phyloP scores from a whole-genome alignment of 2,888 invertebrate genomes.

The Noctuana brunneofusca region DNA sequence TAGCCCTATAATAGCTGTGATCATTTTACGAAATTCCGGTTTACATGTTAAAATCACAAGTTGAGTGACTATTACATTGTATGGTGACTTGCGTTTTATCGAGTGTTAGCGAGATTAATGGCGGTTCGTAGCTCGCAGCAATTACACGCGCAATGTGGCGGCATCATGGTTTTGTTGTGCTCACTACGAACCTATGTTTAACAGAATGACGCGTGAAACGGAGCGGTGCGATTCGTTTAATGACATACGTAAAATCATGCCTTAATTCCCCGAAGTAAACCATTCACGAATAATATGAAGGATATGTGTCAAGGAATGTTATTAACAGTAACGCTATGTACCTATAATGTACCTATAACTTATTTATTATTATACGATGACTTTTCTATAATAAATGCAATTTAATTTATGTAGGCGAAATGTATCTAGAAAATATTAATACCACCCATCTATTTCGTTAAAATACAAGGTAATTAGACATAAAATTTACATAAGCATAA shows the following conservation, averaged over 20 bases:
- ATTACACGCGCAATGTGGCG: constrained; percentile 80
- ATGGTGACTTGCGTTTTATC: constrained; percentile 80
- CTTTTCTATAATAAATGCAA: no score
- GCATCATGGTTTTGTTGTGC: constrained; percentile 64
- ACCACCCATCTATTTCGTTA: no score
- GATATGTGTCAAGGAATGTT: no score
- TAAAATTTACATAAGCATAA: neutral
- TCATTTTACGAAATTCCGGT: constrained; percentile 27
- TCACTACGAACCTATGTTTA: constrained; percentile 45
- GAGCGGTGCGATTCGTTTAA: constrained; percentile 32
- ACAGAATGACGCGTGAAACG: constrained; percentile 49
- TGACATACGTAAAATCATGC: constrained; percentile 22
- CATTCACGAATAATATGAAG: neutral
- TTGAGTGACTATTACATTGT: constrained; percentile 62
- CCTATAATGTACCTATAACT: no score
- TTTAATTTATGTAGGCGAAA: no score
- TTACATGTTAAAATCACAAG: constrained; percentile 44
- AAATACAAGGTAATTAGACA: no score
- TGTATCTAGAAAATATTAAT: no score
- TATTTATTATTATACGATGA: no score
- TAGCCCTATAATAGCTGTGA: constrained; percentile 19
- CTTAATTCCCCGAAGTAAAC: neutral
- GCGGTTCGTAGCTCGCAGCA: constrained; percentile 69
- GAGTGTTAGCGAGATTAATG: constrained; percentile 80
- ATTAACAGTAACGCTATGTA: no score